Evolutionary conservation across 1,140 invertebrate genomes (phyloP), one percentile per base, ranked within the genome.

Genomic region (Atta colombica): DNA sequence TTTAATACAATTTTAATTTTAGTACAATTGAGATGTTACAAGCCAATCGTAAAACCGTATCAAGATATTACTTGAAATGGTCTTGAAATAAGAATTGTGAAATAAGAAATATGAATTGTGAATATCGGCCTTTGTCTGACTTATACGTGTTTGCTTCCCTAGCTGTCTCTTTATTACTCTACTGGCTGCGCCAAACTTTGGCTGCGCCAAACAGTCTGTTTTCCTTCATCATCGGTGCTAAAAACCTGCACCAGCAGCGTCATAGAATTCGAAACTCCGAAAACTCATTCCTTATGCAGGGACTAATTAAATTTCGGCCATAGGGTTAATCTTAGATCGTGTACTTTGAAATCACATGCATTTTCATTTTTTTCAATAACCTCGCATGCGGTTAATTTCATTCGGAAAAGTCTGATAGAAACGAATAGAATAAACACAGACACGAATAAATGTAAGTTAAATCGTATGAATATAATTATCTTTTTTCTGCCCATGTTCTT

Each of bases 231-330:
- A 6, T 31, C 39, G 21, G 21, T 28, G 28, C 58, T 51, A 65
- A 85, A 84, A 53, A 66, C 18, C 53, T 53, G n/a, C 58, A 3
- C 28, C 28, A 55, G 21, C 28, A 45, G 28, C 72, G 72, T 21
- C 2, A 31, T 21, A 60, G 18, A 53, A 49, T n/a, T 63, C 14
- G 21, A 45, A 45, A 45, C 39, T 45, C 1, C 18, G 63, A 25
- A 69, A 68, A 80, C 18, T 68, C 63, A 18, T 60, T 80, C 16
- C 25, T 78, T 69, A 68, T 69, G 60, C 51, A 35, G 25, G 14
- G 6, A 68, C 69, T 86, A 78, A 86, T 86, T 69, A 69, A 86
- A 86, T 86, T 78, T 86, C 45, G 72, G 25, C 31, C 72, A 31
- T 49, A n/a, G 25, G 45, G 6, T 21, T 72, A 39, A 81, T 71